A percentile compares a stretch with the other conserved stretches of the same genome.
Conservation (phyloP, 1,140 invertebrate genomes). For the Venustaconcha ellipsiformis region DNA sequence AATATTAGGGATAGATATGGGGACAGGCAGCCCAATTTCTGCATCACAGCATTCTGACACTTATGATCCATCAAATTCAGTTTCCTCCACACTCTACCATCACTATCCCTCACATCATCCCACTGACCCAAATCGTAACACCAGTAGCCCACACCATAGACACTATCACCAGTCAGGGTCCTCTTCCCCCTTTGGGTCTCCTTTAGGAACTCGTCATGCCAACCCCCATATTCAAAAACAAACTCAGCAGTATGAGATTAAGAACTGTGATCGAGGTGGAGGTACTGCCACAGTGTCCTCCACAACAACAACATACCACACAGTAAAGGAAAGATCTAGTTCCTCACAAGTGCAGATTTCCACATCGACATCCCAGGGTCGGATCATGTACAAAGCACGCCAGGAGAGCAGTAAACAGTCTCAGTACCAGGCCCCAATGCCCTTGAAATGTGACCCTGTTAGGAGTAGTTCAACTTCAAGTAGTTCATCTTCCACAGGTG, state of each 20-base stretch:
- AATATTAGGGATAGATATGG: conserved; percentile 34
- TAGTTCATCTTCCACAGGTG: conserved; percentile 15
- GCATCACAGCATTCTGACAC: conserved; percentile 44
- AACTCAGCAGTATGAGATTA: conserved; percentile 3
- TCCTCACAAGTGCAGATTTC: conserved; percentile 29
- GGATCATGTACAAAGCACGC: conserved; percentile 29
- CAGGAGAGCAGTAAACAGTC: conserved; percentile 32
- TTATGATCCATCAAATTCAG: conserved; percentile 15
- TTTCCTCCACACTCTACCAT: conserved; percentile 20
- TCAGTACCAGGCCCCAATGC: conserved; percentile 28
- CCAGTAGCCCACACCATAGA: conserved; percentile 5
- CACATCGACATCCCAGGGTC: conserved; percentile 21
- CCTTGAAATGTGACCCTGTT: conserved; percentile 33
- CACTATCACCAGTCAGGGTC: not conserved
- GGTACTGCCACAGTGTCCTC: not conserved
- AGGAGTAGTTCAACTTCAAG: conserved; percentile 12
- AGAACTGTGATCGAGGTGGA: conserved; percentile 2
- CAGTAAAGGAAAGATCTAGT: conserved; percentile 7
- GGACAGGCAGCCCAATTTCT: conserved; percentile 24
- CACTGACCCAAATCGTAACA: not conserved
- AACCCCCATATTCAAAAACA: conserved; percentile 6
- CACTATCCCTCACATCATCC: conserved; percentile 22
- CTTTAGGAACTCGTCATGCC: conserved; percentile 10
- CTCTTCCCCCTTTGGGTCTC: conserved; percentile 4
- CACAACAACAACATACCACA: conserved; percentile 13